These are phyloP conservation scores for Pogoniulus pusillus DNA, from an alignment of 2,797 vertebrate genomes.

Conservation along the genomic window DNA sequence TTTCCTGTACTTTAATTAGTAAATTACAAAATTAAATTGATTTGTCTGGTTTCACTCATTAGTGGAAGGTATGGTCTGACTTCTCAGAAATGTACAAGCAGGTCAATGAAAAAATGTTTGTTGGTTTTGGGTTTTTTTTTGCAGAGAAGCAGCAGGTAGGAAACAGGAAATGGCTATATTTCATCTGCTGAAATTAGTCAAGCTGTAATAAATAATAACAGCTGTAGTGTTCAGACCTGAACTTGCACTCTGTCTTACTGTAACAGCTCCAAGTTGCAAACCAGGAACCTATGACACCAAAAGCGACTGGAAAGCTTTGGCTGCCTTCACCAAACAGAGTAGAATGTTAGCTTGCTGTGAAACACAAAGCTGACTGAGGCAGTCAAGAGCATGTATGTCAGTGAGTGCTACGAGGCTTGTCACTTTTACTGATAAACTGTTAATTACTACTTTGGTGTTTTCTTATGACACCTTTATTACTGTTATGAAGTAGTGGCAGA, in stretches of 20 bases:
- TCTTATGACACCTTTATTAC: not conserved
- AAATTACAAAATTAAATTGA: not conserved
- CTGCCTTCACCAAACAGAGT: not conserved
- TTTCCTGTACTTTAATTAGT: not conserved
- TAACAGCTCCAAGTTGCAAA: not conserved
- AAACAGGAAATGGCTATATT: not conserved
- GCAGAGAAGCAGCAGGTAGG: not conserved
- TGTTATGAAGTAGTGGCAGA: not conserved
- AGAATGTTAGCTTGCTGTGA: not conserved
- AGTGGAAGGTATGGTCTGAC: not conserved
- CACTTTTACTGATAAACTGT: not conserved
- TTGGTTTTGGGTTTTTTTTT: not conserved
- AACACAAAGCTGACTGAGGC: not conserved
- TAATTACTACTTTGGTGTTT: not conserved
- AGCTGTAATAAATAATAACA: not conserved
- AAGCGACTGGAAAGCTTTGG: not conserved
- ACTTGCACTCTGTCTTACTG: not conserved
- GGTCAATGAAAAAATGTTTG: not conserved
- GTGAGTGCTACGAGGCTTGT: not conserved
- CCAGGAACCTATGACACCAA: not conserved
- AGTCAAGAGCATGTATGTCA: not conserved
- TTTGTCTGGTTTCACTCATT: not conserved
- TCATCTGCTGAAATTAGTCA: not conserved
- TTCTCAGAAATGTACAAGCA: not conserved
- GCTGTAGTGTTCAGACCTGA: not conserved